A percentile compares a stretch with the other conserved stretches of the same genome.
Evolutionary conservation across 2,113 vertebrate species (phyloP).

Genomic region (Odocoileus virginianus): DNA sequence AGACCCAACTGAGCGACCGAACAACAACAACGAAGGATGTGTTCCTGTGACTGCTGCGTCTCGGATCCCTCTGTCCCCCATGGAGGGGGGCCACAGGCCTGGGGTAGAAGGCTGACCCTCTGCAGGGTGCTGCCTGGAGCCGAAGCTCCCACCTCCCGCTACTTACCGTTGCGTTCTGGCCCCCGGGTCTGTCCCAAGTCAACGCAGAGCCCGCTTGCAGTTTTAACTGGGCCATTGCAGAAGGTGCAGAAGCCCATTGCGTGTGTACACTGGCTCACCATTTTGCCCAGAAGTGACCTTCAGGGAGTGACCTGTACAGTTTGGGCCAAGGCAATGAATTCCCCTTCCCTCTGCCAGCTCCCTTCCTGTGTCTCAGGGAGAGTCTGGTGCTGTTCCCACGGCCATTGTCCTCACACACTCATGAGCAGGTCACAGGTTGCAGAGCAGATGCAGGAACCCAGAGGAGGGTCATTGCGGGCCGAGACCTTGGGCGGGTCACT

Average conservation of each 20-base stretch:
- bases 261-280: accelerated
- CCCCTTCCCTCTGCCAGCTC: background rate
- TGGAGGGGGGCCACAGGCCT: background rate
- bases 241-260: background rate
- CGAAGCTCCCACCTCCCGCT: accelerated
- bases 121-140: background rate
- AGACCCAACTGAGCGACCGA: accelerated
- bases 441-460: background rate
- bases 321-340: background rate
- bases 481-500: background rate
- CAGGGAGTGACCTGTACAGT: accelerated
- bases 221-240: background rate
- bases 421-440: background rate
- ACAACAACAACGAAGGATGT: accelerated
- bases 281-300: background rate
- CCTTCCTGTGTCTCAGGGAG: background rate
- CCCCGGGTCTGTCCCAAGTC: background rate
- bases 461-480: background rate
- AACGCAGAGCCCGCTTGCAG: accelerated
- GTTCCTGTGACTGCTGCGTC: accelerated
- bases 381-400: too few species aligned
- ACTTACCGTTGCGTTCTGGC: accelerated
- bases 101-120: background rate
- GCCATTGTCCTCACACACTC: too few species aligned
- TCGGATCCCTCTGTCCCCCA: background rate